Percentiles rank a stretch among this genome's conserved stretches.
Conservation (phyloP, 2,113 vertebrate species). For the Vulpes lagopus region DNA sequence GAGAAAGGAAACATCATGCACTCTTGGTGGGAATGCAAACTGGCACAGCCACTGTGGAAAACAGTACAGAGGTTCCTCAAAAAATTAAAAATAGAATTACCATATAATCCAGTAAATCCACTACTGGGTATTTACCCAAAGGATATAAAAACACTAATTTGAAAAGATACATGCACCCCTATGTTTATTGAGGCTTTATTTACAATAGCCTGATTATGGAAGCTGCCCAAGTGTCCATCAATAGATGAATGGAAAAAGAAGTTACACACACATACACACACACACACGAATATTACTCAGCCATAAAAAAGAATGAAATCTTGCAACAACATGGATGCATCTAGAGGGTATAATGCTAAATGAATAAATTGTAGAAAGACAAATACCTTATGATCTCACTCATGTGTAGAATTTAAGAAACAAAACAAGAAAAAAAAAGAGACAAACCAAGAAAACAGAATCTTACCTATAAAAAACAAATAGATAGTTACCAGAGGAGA, state of each 20-base stretch:
- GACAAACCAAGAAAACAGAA: neutral
- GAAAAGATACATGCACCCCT: neutral
- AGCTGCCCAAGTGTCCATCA: neutral
- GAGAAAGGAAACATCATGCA: neutral
- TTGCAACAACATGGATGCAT: neutral
- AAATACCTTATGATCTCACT: neutral
- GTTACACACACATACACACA: neutral
- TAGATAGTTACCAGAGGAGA: neutral
- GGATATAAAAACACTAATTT: neutral
- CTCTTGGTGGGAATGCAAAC: neutral
- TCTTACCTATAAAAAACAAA: neutral
- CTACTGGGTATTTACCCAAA: neutral
- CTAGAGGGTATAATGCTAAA: neutral
- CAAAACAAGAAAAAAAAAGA: neutral
- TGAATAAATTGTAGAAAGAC: neutral
- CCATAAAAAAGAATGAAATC: neutral
- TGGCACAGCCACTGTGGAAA: neutral
- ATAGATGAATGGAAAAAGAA: neutral
- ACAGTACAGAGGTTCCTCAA: neutral
- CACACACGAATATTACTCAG: neutral
- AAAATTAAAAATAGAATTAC: neutral
- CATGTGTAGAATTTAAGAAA: neutral
- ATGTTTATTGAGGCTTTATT: neutral
- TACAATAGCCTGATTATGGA: neutral
- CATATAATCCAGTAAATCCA: neutral